Evolutionary conservation across 2,113 vertebrate genomes (phyloP).

Genomic region (Euleptes europaea): DNA sequence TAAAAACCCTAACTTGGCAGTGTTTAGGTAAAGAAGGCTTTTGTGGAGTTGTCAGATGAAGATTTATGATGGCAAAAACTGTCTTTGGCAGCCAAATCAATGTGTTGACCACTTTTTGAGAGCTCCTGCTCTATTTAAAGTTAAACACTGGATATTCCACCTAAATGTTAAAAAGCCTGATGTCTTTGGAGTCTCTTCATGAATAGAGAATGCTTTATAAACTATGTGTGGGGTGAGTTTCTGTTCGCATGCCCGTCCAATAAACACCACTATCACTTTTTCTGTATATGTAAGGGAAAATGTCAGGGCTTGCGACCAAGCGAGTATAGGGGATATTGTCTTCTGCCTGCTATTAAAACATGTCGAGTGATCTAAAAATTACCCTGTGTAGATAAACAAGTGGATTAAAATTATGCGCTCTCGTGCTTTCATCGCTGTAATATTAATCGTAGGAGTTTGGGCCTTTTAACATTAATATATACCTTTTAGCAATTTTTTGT

Average conservation of each 20-base stretch:
- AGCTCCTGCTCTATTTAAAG: conserved; percentile 84
- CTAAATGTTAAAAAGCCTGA: conserved; percentile 75
- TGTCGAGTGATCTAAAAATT: conserved; percentile 86
- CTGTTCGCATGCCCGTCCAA: conserved; percentile 76
- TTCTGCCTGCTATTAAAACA: conserved; percentile 83
- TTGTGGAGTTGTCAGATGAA: conserved; percentile 91
- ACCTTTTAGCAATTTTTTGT: conserved; percentile 80
- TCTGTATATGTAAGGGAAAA: conserved; percentile 71
- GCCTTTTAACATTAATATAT: conserved; percentile 79
- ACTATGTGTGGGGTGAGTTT: conserved; percentile 71
- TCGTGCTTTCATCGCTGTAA: conserved; percentile 79
- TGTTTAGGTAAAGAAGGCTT: conserved; percentile 87
- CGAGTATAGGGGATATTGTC: conserved; percentile 73
- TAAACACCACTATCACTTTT: conserved; percentile 71
- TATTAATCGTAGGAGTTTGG: conserved; percentile 78
- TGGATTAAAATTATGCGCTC: conserved; percentile 81
- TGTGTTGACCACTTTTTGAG: conserved; percentile 82
- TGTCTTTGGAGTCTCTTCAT: conserved; percentile 77
- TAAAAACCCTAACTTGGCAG: conserved; percentile 90
- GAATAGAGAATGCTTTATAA: conserved; percentile 83
- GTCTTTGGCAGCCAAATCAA: conserved; percentile 92
- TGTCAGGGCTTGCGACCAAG: conserved; percentile 75
- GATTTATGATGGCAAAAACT: conserved; percentile 94
- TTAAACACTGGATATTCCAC: conserved; percentile 82
- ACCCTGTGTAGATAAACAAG: conserved; percentile 80